These are phyloP conservation scores for Micromesistius poutassou DNA, from an alignment of 2,797 vertebrate genomes.

Conservation along the genomic window DNA sequence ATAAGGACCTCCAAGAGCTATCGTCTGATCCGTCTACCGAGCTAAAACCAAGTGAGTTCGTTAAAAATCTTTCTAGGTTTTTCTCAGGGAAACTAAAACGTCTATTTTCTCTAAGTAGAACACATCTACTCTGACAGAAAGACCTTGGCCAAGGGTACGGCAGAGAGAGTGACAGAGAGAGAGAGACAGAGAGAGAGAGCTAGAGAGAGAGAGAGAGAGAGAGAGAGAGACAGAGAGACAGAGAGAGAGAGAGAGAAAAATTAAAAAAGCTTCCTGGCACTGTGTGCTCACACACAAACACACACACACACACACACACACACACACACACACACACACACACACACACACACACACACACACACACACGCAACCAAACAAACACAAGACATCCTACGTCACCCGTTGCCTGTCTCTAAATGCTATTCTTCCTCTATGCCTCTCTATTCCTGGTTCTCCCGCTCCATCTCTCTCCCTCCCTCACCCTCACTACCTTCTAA, in stretches of 20 bases:
- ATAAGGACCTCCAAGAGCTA: too few species aligned
- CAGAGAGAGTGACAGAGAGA: constrained; percentile 2
- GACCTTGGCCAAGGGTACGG: constrained; percentile 16
- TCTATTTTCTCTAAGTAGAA: constrained; percentile 17
- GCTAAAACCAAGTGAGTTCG: too few species aligned
- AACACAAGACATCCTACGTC: constrained; percentile 1
- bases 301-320: neutral
- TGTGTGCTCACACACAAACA: neutral
- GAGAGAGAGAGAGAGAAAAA: neutral
- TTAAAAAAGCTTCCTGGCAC: neutral
- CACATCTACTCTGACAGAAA: neutral
- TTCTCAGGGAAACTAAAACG: constrained; percentile 17
- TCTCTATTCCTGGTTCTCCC: constrained; percentile 2
- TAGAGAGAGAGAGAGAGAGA: too few species aligned
- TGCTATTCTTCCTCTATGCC: neutral
- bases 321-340: neutral
- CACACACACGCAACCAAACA: neutral
- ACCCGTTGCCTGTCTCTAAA: neutral
- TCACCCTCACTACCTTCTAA: constrained; percentile 20
- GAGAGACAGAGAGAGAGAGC: too few species aligned
- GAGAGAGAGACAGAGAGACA: too few species aligned
- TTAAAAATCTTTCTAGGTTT: constrained; percentile 8
- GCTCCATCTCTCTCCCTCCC: constrained; percentile 12
- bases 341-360: neutral
- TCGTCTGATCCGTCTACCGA: too few species aligned